Conservation (phyloP, 2,888 invertebrate genomes). For the Sesamia inferens region DNA sequence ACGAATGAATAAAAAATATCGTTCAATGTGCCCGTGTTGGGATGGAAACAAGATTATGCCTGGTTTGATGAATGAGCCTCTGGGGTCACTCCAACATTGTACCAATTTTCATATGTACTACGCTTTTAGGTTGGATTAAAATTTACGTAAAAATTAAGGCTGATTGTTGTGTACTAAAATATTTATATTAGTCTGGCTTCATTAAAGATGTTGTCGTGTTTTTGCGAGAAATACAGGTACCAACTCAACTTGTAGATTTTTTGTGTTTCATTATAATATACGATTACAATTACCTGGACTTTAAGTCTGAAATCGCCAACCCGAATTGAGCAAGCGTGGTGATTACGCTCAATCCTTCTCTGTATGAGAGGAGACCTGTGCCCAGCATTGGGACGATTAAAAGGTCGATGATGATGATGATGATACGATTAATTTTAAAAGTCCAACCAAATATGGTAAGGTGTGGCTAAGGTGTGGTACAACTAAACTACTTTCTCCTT, state of each 20-base stretch:
- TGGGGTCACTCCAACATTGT: slow-evolving; percentile 69
- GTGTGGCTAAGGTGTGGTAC: too few relatives aligned
- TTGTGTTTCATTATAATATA: too few relatives aligned
- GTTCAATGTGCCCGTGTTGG: slow-evolving; percentile 76
- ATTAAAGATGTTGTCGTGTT: slow-evolving; percentile 22
- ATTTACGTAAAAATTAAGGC: slow-evolving; percentile 63
- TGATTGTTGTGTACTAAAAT: slow-evolving; percentile 34
- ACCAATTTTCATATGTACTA: slow-evolving; percentile 64
- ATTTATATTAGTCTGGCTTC: slow-evolving; percentile 12
- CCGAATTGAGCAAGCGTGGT: too few relatives aligned
- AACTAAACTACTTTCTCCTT: too few relatives aligned
- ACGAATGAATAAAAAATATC: slow-evolving; percentile 75
- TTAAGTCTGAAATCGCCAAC: too few relatives aligned
- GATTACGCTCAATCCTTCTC: too few relatives aligned
- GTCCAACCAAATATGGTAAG: too few relatives aligned
- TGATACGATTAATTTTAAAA: too few relatives aligned
- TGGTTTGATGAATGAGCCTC: slow-evolving; percentile 80
- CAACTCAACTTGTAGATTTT: neutral
- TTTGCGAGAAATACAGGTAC: neutral
- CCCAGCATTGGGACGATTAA: too few relatives aligned
- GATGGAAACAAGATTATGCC: slow-evolving; percentile 79
- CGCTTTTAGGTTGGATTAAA: slow-evolving; percentile 59
- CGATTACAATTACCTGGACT: too few relatives aligned
- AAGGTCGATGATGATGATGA: too few relatives aligned
- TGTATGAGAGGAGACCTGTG: too few relatives aligned